Base-by-base conservation (phyloP, 2,113 vertebrate genomes). In the Colossoma macropomum region DNA sequence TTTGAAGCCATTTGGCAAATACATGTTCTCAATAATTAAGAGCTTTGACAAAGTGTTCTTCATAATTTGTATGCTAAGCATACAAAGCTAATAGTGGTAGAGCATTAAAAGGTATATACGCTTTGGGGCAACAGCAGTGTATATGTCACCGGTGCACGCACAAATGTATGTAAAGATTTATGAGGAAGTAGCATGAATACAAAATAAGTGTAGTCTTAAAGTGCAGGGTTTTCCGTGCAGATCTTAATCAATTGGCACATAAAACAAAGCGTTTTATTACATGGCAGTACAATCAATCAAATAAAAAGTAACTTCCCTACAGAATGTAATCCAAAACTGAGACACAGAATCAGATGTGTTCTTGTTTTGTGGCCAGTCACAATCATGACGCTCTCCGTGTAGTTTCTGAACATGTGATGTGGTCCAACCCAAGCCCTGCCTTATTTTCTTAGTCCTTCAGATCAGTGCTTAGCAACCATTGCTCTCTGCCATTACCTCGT, bases 1-100 rank as follows among this genome's bases (percentile, higher is more conserved):
- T 88, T 89, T 85, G 82, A 87, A 88, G 84, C 82, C 60, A 87
- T 86, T 78, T 74, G 76, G 86, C 83, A 85, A 70, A 89, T 86
- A 85, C 77, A 85, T 86, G 68, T 78, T 56, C 86, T 87, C 50
- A 88, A 84, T 83, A 88, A 79, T 86, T 79, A 72, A 86, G 73
- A 60, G 62, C 45, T 56, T 68, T 62, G 17, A 75, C 30, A 84
- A 80, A 84, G 79, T 77, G 80, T 12, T 81, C 74, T 75, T n/a
- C 8, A 60, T 65, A 79, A 50, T 59, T 72, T 50, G 32, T 71
- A 85, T 27, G 30, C n/a, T 52, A 41, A 50, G 41, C 83, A 85
- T 15, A 1, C 28, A 5, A n/a, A n/a, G n/a, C 11, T 63, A 75
- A 71, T 52, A 54, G 17, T 41, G 56, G 8, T 17, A 81, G 76